Percentiles rank a stretch among this genome's conserved stretches.
Evolutionary conservation across 1,140 invertebrate species (phyloP).

Genomic region (Cydia splendana): DNA sequence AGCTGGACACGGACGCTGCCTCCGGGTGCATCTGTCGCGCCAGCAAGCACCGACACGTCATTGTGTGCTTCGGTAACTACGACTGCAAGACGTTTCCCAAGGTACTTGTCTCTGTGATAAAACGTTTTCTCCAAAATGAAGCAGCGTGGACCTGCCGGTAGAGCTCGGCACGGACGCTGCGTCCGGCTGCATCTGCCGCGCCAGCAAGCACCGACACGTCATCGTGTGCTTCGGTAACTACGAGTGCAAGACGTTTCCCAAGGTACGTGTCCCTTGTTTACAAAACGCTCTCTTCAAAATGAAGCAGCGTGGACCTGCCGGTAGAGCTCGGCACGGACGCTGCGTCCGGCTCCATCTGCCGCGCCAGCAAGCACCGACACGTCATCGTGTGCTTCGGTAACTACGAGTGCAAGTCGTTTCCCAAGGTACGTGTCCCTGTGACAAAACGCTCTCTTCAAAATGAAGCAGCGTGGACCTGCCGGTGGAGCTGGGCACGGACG

Average conservation of each 20-base stretch:
- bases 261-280: conserved; percentile 39
- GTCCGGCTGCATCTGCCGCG: conserved; percentile 67
- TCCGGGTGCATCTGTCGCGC: conserved; percentile 69
- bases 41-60: conserved; percentile 45
- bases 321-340: conserved; percentile 53
- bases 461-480: conserved; percentile 52
- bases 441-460: conserved; percentile 35
- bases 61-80: conserved; percentile 74
- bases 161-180: conserved; percentile 52
- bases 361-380: conserved; percentile 49
- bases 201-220: conserved; percentile 46
- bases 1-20: conserved; percentile 51
- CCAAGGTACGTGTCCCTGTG: conserved; percentile 45
- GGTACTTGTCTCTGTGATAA: conserved; percentile 34
- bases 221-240: conserved; percentile 73
- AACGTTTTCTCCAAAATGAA: conserved; percentile 41
- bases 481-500: conserved; percentile 53
- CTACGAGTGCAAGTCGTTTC: conserved; percentile 66
- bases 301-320: conserved; percentile 51
- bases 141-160: conserved; percentile 49
- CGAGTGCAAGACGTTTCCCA: conserved; percentile 65
- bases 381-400: conserved; percentile 70
- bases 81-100: conserved; percentile 67
- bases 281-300: conserved; percentile 35
- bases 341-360: conserved; percentile 64